Evolutionary conservation across 2,888 invertebrate genomes (phyloP).

Genomic region (Linyphia triangularis): DNA sequence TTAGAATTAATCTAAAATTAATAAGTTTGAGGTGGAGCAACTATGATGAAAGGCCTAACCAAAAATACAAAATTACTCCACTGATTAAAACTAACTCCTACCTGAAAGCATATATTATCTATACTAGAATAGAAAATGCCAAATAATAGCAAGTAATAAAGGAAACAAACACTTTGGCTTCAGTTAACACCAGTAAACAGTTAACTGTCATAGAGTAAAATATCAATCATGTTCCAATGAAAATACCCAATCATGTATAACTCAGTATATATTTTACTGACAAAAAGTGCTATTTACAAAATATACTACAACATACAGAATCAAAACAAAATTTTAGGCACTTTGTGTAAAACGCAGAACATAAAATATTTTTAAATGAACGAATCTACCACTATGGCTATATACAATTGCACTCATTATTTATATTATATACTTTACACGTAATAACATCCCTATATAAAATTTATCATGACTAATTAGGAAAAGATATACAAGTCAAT

Average conservation of each 20-base stretch:
- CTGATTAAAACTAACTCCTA: not conserved
- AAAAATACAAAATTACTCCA: not conserved
- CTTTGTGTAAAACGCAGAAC: conserved; percentile 20
- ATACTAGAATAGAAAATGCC: conserved; percentile 24
- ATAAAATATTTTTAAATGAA: conserved; percentile 31
- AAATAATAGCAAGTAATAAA: conserved; percentile 18
- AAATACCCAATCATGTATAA: conserved; percentile 20
- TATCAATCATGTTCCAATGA: not conserved
- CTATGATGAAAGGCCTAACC: not conserved
- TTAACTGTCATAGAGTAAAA: conserved; percentile 34
- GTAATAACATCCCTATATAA: conserved; percentile 19
- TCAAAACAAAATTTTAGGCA: conserved; percentile 33
- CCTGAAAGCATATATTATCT: conserved; percentile 3
- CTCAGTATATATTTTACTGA: conserved; percentile 18
- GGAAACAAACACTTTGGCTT: conserved; percentile 45
- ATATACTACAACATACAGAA: conserved; percentile 49
- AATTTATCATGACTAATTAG: conserved; percentile 5
- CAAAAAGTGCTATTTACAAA: conserved; percentile 54
- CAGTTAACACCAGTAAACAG: conserved; percentile 1
- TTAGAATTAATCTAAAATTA: not conserved
- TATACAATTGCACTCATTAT: conserved; percentile 67
- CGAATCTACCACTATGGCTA: conserved; percentile 48
- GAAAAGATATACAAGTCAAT: not conserved
- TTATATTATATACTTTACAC: conserved; percentile 22
- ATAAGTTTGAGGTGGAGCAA: not conserved